Evolutionary conservation across 35 echinoderm and acorn worm species (phyloP).

Genomic region (Ophiothrix spiculata): DNA sequence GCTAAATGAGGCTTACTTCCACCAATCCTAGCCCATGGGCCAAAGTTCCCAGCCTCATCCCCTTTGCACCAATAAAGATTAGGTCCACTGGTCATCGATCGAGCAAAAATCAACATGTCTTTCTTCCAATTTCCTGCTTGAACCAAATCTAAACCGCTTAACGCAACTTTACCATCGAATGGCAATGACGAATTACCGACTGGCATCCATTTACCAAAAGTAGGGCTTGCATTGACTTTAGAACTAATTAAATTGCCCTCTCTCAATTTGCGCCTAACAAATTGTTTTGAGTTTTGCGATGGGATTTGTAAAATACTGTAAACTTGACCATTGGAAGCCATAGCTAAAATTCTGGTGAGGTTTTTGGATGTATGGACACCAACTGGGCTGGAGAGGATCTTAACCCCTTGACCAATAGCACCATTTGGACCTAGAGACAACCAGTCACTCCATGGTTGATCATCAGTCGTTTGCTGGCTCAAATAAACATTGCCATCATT

Average conservation of each 20-base stretch:
- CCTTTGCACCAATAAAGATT: slow-evolving; percentile 58
- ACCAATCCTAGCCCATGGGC: slow-evolving; percentile 32
- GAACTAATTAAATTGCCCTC: not conserved
- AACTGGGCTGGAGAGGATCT: slow-evolving; percentile 54
- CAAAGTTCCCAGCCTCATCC: slow-evolving; percentile 18
- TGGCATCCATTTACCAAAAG: slow-evolving; percentile 45
- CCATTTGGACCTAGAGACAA: not conserved
- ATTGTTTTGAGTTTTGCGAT: not conserved
- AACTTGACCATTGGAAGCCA: slow-evolving; percentile 58
- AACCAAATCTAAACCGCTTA: slow-evolving; percentile 32
- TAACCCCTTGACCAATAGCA: not conserved
- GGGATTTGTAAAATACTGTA: slow-evolving; percentile 37
- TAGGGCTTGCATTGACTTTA: not conserved
- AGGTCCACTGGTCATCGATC: slow-evolving; percentile 38
- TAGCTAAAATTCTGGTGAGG: slow-evolving; percentile 47
- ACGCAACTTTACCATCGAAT: not conserved
- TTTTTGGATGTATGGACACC: slow-evolving; percentile 29
- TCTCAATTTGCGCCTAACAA: no score
- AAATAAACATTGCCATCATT: not conserved
- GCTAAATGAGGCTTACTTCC: slow-evolving; percentile 20
- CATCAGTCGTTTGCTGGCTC: not conserved
- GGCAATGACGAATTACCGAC: slow-evolving; percentile 9
- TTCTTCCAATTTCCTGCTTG: slow-evolving; percentile 10
- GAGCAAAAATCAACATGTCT: slow-evolving; percentile 53
- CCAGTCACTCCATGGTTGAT: not conserved